Base-by-base conservation (phyloP, 2,888 invertebrate species). In the Frankliniella intonsa region DNA sequence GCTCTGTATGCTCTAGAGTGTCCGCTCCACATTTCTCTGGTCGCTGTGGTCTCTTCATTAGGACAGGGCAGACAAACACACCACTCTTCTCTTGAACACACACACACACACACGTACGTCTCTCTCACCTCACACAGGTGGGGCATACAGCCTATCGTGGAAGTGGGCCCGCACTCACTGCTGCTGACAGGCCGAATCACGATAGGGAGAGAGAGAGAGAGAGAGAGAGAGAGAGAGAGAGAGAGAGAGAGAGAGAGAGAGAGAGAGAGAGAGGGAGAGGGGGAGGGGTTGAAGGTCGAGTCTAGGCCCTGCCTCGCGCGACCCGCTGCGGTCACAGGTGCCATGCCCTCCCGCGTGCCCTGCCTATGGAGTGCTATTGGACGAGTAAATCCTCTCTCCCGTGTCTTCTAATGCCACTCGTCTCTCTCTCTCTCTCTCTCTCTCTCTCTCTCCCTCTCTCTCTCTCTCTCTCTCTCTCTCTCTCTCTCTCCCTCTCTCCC, bases 301-400 rank as follows among this genome's bases (percentile, higher is more conserved):
- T 76, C 62, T 17, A 38, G 49, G 5, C 8, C 38, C 19, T 22
- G 19, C 19, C 51, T 50, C 79, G 51, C 51, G 51, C 87, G 87
- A 86, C 87, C 86, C 86, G 65, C 81, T 86, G 85, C 86, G 87
- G 87, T 85, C 87, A 14, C 51, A 14, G 10, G 9, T 14, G 9
- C 10, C 51, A 9, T 51, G 51, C 51, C 51, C 10, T 51, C 51
- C 51, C 51, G 10, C 51, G 51, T 14, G 14, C 7, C 10, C 2
- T 55, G 10, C 10, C 55, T 3, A 3, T 10, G 55, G 10, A 3
- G 3, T 55, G 7, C 55, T 55, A 3, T 3, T 9, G 10, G 7
- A 9, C 10, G 51, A 9, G 10, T 9, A 51, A 51, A 9, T 9
- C 51, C 51, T 9, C 51, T 9, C 10, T 51, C 10, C 51, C 14